A percentile compares a stretch with the other conserved stretches of the same genome.
These are phyloP conservation scores for Apis mellifera DNA, from an alignment of 1,140 invertebrate species.

Conservation along the genomic window DNA sequence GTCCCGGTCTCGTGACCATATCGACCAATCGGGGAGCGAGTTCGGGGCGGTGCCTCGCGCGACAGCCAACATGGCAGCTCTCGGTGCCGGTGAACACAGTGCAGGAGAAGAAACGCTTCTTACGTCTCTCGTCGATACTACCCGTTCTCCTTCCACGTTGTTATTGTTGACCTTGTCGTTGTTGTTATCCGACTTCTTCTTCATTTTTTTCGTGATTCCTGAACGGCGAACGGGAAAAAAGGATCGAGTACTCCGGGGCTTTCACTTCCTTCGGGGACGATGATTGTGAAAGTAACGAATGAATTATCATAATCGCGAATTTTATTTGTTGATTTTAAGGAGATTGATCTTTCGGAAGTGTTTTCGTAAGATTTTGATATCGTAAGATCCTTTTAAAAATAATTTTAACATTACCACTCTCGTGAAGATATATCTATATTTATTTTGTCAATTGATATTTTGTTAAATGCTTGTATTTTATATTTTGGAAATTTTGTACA, in stretches of 20 bases:
- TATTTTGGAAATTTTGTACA: background rate
- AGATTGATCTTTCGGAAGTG: background rate
- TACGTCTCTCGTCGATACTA: conserved; percentile 57
- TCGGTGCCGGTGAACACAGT: conserved; percentile 65
- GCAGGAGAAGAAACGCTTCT: conserved; percentile 62
- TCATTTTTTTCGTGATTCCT: conserved; percentile 14
- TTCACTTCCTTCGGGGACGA: background rate
- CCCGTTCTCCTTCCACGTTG: conserved; percentile 42
- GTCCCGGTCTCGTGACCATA: conserved; percentile 48
- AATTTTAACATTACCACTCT: background rate
- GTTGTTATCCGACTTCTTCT: background rate
- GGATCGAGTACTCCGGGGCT: conserved; percentile 12
- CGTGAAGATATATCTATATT: background rate
- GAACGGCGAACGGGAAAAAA: background rate
- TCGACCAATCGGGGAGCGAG: conserved; percentile 69
- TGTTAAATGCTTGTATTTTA: background rate
- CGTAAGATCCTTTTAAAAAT: background rate
- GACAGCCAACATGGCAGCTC: conserved; percentile 76
- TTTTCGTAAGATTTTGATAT: background rate
- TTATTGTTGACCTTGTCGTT: conserved; percentile 39
- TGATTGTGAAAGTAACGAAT: conserved; percentile 30
- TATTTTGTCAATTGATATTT: background rate
- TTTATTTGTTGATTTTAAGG: background rate
- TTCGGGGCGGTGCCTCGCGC: conserved; percentile 75
- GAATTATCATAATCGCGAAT: background rate